Conservation (phyloP, 2,888 invertebrate genomes). For the Seira musarum region DNA sequence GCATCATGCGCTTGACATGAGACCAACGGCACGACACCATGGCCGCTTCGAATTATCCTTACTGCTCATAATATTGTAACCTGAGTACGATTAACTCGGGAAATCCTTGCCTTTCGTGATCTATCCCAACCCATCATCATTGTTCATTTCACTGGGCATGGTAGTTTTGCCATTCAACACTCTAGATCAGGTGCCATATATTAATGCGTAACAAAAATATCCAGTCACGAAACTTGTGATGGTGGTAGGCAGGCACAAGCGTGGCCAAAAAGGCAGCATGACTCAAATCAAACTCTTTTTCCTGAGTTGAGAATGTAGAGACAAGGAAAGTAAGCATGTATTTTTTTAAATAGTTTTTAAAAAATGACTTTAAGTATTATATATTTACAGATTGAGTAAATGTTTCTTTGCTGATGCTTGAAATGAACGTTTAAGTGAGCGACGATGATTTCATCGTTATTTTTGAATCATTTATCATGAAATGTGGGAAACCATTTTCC, state of each 20-base stretch:
- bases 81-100: background rate
- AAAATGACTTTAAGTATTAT: too few relatives aligned
- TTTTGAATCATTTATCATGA: conserved; percentile 14
- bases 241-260: too few relatives aligned
- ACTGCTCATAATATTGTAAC: background rate
- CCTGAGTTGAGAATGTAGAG: too few relatives aligned
- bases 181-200: conserved; percentile 16
- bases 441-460: conserved; percentile 50
- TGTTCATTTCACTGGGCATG: background rate
- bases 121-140: conserved; percentile 27
- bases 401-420: too few relatives aligned
- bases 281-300: conserved; percentile 31
- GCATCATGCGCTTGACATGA: too few relatives aligned
- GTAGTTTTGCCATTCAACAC: conserved; percentile 15
- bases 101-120: conserved; percentile 38
- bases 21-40: too few relatives aligned
- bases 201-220: conserved; percentile 26
- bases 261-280: background rate
- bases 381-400: too few relatives aligned
- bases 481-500: too few relatives aligned
- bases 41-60: too few relatives aligned
- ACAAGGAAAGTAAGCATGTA: too few relatives aligned
- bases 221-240: conserved; percentile 40
- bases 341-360: too few relatives aligned
- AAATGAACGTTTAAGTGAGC: background rate